phyloP scores from a whole-genome alignment of 2,113 vertebrate genomes.

The Plectropomus leopardus region DNA sequence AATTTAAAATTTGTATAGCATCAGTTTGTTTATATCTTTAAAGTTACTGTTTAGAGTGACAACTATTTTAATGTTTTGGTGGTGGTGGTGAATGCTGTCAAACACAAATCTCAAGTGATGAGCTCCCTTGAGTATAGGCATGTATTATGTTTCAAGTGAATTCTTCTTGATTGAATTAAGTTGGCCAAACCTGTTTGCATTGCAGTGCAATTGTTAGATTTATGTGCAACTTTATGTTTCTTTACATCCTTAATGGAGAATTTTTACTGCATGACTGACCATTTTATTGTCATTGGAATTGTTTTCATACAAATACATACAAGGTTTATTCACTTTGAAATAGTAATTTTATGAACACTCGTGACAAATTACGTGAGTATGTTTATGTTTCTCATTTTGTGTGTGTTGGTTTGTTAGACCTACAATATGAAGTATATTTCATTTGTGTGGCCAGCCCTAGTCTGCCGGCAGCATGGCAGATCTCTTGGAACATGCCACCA shows the following conservation, averaged over 20 bases:
- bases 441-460: background rate
- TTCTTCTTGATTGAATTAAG: no score
- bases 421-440: background rate
- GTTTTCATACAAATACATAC: background rate
- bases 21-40: background rate
- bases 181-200: no score
- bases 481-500: conserved; percentile 1
- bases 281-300: no score
- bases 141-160: no score
- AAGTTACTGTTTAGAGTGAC: background rate
- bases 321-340: background rate
- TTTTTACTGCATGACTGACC: background rate
- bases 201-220: no score
- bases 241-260: no score
- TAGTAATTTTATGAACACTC: background rate
- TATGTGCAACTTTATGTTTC: no score
- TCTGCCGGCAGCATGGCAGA: conserved; percentile 16
- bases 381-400: background rate
- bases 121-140: no score
- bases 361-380: background rate
- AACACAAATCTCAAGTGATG: background rate
- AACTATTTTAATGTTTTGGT: background rate
- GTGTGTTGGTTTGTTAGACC: background rate
- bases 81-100: no score
- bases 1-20: conserved; percentile 4